Evolutionary conservation across 2,888 invertebrate genomes (phyloP), one percentile per base, ranked within the genome.

Genomic region (Clostera curtula): DNA sequence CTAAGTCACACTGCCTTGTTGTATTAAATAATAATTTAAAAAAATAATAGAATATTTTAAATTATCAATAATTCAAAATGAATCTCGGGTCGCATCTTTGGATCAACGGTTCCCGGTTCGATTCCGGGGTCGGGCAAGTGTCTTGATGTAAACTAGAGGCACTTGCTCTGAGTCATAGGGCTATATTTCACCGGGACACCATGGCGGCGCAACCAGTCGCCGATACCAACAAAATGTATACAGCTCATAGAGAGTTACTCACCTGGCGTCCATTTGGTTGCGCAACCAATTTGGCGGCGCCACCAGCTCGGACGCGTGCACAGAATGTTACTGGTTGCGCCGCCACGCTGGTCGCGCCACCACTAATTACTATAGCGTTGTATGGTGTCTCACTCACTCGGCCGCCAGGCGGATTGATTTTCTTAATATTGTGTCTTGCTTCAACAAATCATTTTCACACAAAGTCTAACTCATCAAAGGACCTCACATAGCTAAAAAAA

Each of bases 371-470:
- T n/a, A n/a, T n/a, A n/a, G n/a, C n/a, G n/a, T n/a, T n/a, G n/a
- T n/a, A n/a, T n/a, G n/a, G n/a, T n/a, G n/a, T n/a, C n/a, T n/a
- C n/a, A n/a, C n/a, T n/a, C n/a, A 20, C 24, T 29, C 24, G 24
- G 24, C 27, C 24, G 23, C 23, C 27, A 34, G 36, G 34, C 34
- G 34, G 27, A 34, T 18, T 25, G 36, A 34, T 34, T 42, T 38
- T 34, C 34, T 36, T 38, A 34, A 34, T 36, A 39, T 39, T 42
- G 29, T 41, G 20, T 36, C 39, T 35, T 42, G 36, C 12, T 36
- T 39, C 29, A 34, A 33, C 28, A 38, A 31, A 31, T 38, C 33
- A 35, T 34, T 35, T 31, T 27, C 25, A 35, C 33, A 36, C 26
- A 38, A 34, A 35, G 27, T 30, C 30, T 34, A 42, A 39, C 9